A percentile compares a stretch with the other conserved stretches of the same genome.
These are phyloP conservation scores for Menura novaehollandiae DNA, from an alignment of 2,113 vertebrate genomes.

Conservation along the genomic window DNA sequence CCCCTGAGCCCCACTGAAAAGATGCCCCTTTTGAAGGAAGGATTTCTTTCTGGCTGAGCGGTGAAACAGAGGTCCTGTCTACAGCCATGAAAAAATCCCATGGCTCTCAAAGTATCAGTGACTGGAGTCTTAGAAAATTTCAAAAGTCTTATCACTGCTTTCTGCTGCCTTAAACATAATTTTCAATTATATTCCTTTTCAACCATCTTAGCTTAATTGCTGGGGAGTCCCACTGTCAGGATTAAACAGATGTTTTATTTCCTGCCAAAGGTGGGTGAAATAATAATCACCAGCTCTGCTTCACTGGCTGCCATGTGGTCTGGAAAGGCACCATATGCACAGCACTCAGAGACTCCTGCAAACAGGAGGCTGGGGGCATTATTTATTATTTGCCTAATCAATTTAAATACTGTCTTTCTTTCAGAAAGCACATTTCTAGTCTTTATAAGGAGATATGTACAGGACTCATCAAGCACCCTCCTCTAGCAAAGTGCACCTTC, in stretches of 20 bases:
- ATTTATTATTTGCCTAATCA: constrained; percentile 4
- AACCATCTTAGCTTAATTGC: not conserved
- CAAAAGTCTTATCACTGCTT: not conserved
- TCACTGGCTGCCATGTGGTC: not conserved
- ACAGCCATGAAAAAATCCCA: not conserved
- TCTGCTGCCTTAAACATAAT: not conserved
- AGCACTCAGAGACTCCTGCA: not conserved
- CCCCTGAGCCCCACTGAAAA: not conserved
- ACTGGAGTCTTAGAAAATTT: not conserved
- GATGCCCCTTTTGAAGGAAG: not conserved
- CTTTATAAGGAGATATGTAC: not conserved
- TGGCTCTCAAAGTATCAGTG: not conserved
- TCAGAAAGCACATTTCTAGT: not conserved
- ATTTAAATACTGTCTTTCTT: not conserved
- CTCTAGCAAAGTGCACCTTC: not conserved
- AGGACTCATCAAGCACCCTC: not conserved
- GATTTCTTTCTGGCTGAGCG: not conserved
- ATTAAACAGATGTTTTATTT: constrained; percentile 24
- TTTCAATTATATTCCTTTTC: not conserved
- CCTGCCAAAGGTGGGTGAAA: constrained; percentile 23
- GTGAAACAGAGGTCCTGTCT: not conserved
- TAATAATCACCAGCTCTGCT: constrained; percentile 1
- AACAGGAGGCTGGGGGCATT: not conserved
- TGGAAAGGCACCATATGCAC: not conserved
- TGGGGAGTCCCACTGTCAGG: not conserved